A percentile compares a stretch with the other conserved stretches of the same genome.
phyloP scores from a whole-genome alignment of 2,888 invertebrate genomes.

The Idaea aversata region DNA sequence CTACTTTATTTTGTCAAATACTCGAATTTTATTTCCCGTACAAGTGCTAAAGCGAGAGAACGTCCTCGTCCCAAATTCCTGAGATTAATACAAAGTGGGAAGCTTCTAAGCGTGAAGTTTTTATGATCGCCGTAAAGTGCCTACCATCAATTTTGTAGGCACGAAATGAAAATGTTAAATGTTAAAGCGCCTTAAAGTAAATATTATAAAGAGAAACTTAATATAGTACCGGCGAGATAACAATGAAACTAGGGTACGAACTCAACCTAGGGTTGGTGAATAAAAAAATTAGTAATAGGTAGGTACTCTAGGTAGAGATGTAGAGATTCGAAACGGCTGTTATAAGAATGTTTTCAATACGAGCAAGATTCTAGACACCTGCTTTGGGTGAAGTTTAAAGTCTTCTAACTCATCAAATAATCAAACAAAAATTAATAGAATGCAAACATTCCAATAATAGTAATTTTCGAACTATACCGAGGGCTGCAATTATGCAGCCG shows the following conservation, averaged over 20 bases:
- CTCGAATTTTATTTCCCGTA: slow-evolving; percentile 10
- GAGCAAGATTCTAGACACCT: too few species aligned
- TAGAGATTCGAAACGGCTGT: too few species aligned
- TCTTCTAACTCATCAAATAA: too few species aligned
- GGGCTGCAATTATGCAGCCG: too few species aligned
- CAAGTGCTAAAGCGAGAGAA: slow-evolving; percentile 23
- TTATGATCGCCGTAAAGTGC: slow-evolving; percentile 37
- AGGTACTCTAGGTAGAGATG: too few species aligned
- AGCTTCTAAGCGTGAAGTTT: slow-evolving; percentile 27
- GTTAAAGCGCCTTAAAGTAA: slow-evolving; percentile 19
- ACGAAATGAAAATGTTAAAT: slow-evolving; percentile 25
- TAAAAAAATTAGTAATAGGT: too few species aligned
- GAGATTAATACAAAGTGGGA: slow-evolving; percentile 36
- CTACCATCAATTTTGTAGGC: slow-evolving; percentile 31
- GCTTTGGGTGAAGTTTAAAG: too few species aligned
- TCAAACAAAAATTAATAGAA: too few species aligned
- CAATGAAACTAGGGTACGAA: background rate
- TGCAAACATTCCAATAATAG: too few species aligned
- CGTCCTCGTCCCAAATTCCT: slow-evolving; percentile 25
- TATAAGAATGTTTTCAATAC: too few species aligned
- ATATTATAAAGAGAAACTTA: slow-evolving; percentile 16
- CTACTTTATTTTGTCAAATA: background rate
- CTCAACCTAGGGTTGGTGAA: too few species aligned
- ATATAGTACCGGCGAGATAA: background rate
- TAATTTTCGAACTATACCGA: too few species aligned